Percentiles rank a stretch among this genome's conserved stretches.
phyloP scores from a whole-genome alignment of 2,113 vertebrate genomes.

The Pontoporia blainvillei region DNA sequence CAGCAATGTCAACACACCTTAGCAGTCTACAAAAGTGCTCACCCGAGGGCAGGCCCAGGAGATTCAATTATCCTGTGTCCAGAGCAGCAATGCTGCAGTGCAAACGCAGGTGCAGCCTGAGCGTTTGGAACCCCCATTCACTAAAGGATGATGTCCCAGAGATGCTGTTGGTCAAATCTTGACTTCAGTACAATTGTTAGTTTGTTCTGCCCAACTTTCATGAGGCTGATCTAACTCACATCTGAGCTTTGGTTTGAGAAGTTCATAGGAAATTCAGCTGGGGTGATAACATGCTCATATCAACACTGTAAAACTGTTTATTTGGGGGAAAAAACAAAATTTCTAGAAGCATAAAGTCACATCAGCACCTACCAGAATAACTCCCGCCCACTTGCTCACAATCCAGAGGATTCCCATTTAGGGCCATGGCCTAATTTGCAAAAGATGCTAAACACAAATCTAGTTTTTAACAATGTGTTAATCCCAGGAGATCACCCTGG shows the following conservation, averaged over 20 bases:
- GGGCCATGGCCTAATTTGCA: not conserved
- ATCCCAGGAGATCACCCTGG: not conserved
- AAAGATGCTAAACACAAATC: not conserved
- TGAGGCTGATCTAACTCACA: not conserved
- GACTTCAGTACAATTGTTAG: not conserved
- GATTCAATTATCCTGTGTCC: not conserved
- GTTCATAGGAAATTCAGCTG: not conserved
- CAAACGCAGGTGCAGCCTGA: not conserved
- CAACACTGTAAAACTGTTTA: conserved; percentile 37
- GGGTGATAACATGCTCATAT: not conserved
- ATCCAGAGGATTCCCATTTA: not conserved
- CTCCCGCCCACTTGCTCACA: not conserved
- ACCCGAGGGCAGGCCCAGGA: not conserved
- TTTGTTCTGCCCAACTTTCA: not conserved
- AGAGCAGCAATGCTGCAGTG: not conserved
- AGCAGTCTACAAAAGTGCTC: not conserved
- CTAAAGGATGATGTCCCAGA: not conserved
- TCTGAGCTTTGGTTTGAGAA: not conserved
- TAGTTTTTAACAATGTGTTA: conserved; percentile 10
- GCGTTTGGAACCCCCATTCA: not conserved
- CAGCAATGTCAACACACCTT: not conserved
- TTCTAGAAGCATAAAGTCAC: not conserved
- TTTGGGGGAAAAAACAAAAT: not conserved
- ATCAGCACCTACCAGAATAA: not conserved
- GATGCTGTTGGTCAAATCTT: rapidly evolving